Base-by-base conservation (phyloP, 1,140 invertebrate species). In the Leptopilina boulardi region DNA sequence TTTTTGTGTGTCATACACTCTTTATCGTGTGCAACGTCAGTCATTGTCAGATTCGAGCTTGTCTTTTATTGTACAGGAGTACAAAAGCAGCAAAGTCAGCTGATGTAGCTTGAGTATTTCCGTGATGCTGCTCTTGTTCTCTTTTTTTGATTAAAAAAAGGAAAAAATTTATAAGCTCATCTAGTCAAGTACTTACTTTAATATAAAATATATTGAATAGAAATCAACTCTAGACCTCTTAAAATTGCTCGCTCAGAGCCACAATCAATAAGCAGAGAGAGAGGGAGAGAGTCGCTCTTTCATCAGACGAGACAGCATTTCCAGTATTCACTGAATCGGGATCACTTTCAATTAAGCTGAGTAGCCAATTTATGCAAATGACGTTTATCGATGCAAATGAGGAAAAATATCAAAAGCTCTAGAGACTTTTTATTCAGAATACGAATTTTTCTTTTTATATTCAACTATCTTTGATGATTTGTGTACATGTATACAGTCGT, bases 61-160 rank as follows among this genome's bases (percentile, higher is more conserved):
- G 19, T 13, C 21, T 59, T 59, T 59, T 26, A 23, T 59, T 51
- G n/a, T 51, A 4, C 9, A 23, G 18, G 21, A 59, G 54, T 59
- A 59, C 54, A 59, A 59, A 59, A 59, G 54, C 54, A 59, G 54
- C 54, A 59, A 18, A 51, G 19, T 59, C 54, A 59, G 54, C 54
- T 59, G 47, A n/a, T n/a, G n/a, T n/a, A n/a, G 47, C 15, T n/a
- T 51, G 47, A n/a, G 18, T 51, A 51, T 51, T 51, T 9, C 47
- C 47, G 41, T 51, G 18, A 51, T 51, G 8, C 47, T 8, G 18
- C 13, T 51, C 47, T 51, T n/a, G n/a, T 51, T 51, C 15, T 3
- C 47, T 51, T 26, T 13, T 47, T 23, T 59, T 10, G 54, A 23
- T 23, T 1, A 3, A 56, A 21, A 59, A 59, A 59, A 59, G 18